Conservation (phyloP, 2,888 invertebrate species). For the Cataglyphis cursor region DNA sequence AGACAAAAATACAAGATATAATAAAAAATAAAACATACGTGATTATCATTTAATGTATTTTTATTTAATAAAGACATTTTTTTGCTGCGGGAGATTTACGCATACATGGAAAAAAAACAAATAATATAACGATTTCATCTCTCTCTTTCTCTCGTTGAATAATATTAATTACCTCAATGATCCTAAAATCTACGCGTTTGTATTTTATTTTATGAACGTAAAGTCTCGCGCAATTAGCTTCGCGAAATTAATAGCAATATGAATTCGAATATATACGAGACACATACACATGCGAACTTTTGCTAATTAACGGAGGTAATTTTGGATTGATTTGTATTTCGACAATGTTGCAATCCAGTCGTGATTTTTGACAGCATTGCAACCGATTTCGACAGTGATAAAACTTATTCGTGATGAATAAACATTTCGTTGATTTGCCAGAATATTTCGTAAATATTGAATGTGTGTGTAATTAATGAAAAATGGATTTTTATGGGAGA, state of each 20-base stretch:
- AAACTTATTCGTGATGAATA: slow-evolving; percentile 42
- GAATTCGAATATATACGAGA: slow-evolving; percentile 28
- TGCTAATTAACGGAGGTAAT: slow-evolving; percentile 25
- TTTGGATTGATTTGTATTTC: slow-evolving; percentile 35
- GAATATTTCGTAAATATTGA: slow-evolving; percentile 30
- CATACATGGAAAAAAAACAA: not conserved
- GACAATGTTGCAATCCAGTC: not conserved
- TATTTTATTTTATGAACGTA: slow-evolving; percentile 16
- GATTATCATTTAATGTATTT: not conserved
- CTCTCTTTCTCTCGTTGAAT: not conserved
- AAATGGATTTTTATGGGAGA: slow-evolving; percentile 12
- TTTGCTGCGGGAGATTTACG: not conserved
- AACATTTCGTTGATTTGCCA: slow-evolving; percentile 4
- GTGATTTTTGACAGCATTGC: slow-evolving; percentile 14
- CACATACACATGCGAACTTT: not conserved
- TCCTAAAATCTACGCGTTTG: slow-evolving; percentile 2
- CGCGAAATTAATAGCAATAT: slow-evolving; percentile 21
- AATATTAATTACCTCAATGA: slow-evolving; percentile 20
- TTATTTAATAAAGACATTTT: not conserved
- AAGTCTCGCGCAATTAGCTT: not conserved
- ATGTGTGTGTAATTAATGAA: not conserved
- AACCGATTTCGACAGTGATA: slow-evolving; percentile 27
- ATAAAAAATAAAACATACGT: not conserved
- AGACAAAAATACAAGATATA: not conserved
- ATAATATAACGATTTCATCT: not conserved